A percentile compares a stretch with the other conserved stretches of the same genome.
Evolutionary conservation across 2,113 vertebrate genomes (phyloP).

Genomic region (Rattus rattus): DNA sequence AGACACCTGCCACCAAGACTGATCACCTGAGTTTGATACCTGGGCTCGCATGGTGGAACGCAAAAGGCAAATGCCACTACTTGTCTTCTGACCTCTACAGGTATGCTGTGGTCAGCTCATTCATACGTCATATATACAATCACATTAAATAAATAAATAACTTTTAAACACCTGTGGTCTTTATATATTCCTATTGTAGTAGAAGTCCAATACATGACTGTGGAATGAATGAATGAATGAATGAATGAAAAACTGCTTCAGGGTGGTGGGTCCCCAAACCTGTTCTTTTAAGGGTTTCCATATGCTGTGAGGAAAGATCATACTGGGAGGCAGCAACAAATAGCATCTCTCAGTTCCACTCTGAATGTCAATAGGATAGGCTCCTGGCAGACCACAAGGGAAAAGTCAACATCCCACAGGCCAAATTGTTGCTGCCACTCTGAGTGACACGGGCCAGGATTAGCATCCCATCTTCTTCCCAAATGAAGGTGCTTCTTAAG

Average conservation of each 20-base stretch:
- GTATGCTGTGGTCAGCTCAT: neutral
- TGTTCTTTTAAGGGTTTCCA: slow-evolving; percentile 85
- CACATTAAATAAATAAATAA: neutral
- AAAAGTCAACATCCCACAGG: slow-evolving; percentile 85
- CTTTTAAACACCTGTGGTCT: neutral
- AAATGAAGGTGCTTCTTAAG: neutral
- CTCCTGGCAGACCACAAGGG: slow-evolving; percentile 91
- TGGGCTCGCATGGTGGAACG: neutral
- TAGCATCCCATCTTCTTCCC: neutral
- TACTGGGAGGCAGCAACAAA: slow-evolving; percentile 90
- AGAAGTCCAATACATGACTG: neutral
- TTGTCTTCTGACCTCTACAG: neutral
- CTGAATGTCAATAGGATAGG: slow-evolving; percentile 82
- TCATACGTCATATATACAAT: neutral
- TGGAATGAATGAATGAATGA: neutral
- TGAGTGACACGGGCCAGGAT: neutral
- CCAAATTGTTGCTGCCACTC: neutral
- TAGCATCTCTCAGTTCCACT: slow-evolving; percentile 91
- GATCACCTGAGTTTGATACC: neutral
- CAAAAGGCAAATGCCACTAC: neutral
- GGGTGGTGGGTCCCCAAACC: slow-evolving; percentile 51
- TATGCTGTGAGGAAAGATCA: slow-evolving; percentile 89
- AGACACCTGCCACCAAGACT: neutral
- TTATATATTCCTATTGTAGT: neutral
- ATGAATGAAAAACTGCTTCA: neutral